Conservation (phyloP, 2,797 vertebrate genomes). For the Cygnus olor region DNA sequence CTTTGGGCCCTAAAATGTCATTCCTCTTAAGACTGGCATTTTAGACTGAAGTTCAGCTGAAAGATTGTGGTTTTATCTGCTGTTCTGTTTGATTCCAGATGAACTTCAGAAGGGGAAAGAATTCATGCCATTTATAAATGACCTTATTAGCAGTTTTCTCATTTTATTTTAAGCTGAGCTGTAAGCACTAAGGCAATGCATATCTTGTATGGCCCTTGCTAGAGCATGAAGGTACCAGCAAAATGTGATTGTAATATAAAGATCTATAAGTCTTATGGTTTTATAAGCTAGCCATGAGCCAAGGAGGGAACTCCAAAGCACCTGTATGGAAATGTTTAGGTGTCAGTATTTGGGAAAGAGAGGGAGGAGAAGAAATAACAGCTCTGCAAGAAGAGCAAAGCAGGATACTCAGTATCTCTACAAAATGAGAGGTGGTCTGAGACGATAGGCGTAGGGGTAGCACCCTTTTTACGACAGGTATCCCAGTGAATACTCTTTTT, state of each 20-base stretch:
- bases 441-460: fast-evolving
- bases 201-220: not conserved
- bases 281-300: not conserved
- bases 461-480: not conserved
- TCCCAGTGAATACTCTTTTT: not conserved
- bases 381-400: not conserved
- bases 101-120: not conserved
- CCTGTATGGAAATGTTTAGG: not conserved
- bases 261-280: not conserved
- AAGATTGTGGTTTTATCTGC: not conserved
- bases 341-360: not conserved
- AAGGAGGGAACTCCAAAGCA: not conserved
- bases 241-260: not conserved
- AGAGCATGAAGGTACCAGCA: not conserved
- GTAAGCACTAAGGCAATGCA: not conserved
- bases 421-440: not conserved
- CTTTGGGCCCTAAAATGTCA: not conserved
- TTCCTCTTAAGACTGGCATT: not conserved
- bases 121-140: not conserved
- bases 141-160: not conserved
- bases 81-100: not conserved
- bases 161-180: not conserved
- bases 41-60: not conserved
- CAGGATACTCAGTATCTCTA: not conserved
- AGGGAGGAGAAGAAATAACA: not conserved